Evolutionary conservation across 2,113 vertebrate species (phyloP).

Genomic region (Sinosuthora webbiana): DNA sequence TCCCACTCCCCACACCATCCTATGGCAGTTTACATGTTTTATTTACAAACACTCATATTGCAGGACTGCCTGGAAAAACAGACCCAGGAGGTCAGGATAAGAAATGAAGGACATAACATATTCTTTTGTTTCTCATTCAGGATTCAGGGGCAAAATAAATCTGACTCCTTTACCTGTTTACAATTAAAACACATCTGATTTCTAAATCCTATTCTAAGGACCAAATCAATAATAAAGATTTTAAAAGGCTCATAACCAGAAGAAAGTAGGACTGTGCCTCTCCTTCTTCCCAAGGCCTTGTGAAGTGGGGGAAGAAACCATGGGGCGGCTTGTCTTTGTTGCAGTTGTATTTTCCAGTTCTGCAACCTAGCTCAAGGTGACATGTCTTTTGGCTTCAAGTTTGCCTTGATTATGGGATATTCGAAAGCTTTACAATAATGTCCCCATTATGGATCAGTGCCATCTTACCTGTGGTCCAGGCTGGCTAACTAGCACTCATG

Average conservation of each 20-base stretch:
- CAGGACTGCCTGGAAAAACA: background rate
- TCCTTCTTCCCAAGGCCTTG: background rate
- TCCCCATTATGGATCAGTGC: background rate
- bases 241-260: background rate
- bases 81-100: background rate
- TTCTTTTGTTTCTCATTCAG: background rate
- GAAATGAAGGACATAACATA: background rate
- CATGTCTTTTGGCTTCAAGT: background rate
- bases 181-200: background rate
- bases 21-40: background rate
- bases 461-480: background rate
- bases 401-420: background rate
- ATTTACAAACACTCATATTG: background rate
- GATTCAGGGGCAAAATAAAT: background rate
- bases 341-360: background rate
- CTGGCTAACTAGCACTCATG: background rate
- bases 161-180: background rate
- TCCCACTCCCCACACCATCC: background rate
- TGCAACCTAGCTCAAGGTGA: background rate
- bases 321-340: background rate
- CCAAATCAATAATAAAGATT: rapidly evolving
- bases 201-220: background rate
- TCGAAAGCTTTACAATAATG: background rate
- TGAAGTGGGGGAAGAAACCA: background rate
- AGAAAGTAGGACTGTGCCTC: background rate